A percentile compares a stretch with the other conserved stretches of the same genome.
These are phyloP conservation scores for Diachasmimorpha longicaudata DNA, from an alignment of 1,140 invertebrate genomes.

Conservation along the genomic window DNA sequence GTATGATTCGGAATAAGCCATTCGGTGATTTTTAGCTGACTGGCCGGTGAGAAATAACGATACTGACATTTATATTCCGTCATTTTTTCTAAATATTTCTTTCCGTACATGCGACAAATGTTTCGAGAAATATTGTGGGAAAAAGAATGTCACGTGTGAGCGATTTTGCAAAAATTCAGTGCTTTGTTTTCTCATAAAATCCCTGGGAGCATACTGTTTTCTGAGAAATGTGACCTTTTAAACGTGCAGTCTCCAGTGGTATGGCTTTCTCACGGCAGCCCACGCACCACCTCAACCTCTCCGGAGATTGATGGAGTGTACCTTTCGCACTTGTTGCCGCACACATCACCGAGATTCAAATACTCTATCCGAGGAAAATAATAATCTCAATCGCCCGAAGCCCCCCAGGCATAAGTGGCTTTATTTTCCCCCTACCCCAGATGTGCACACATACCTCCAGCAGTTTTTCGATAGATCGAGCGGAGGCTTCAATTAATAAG, in stretches of 20 bases:
- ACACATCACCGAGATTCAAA: neutral
- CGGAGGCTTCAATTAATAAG: slow-evolving; percentile 2
- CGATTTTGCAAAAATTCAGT: neutral
- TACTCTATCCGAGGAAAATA: neutral
- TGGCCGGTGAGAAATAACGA: no score
- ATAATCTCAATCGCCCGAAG: neutral
- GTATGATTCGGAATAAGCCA: no score
- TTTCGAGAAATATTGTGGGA: neutral
- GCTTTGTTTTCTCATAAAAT: slow-evolving; percentile 12
- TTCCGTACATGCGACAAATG: neutral
- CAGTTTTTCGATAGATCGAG: neutral
- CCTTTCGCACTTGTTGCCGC: slow-evolving; percentile 10
- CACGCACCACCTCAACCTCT: slow-evolving; percentile 34
- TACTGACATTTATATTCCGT: no score
- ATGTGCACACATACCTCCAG: no score
- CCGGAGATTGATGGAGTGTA: slow-evolving; percentile 42
- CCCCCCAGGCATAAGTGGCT: neutral
- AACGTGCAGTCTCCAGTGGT: slow-evolving; percentile 27
- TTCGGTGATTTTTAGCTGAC: no score
- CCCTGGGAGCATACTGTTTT: slow-evolving; percentile 30
- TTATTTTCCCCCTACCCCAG: neutral
- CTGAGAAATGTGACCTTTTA: slow-evolving; percentile 49
- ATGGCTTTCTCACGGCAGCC: slow-evolving; percentile 43
- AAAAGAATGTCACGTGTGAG: neutral
- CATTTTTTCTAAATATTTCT: no score